These are phyloP conservation scores for Drosophila tropicalis DNA, from an alignment of 1,140 invertebrate species.

Conservation along the genomic window DNA sequence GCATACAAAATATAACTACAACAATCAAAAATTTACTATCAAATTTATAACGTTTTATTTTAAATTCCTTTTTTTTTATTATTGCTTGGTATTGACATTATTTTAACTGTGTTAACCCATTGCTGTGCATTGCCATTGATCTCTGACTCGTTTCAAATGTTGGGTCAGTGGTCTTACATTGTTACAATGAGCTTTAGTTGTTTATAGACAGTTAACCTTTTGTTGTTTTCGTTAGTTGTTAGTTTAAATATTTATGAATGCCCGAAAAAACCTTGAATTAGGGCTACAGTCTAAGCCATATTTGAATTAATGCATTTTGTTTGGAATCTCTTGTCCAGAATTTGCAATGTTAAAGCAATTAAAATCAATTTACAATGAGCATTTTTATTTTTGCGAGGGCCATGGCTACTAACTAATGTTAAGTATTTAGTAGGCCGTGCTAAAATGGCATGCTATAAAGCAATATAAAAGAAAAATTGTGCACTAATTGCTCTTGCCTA, in stretches of 20 bases:
- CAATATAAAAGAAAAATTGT: slow-evolving; percentile 60
- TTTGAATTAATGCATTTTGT: slow-evolving; percentile 30
- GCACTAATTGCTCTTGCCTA: slow-evolving; percentile 52
- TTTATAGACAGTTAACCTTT: slow-evolving; percentile 54
- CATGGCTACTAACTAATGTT: slow-evolving; percentile 18
- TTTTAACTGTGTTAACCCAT: slow-evolving; percentile 5
- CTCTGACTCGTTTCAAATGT: slow-evolving; percentile 10
- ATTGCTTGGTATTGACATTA: slow-evolving; percentile 3
- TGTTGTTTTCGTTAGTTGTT: slow-evolving; percentile 16
- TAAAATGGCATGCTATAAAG: slow-evolving; percentile 67
- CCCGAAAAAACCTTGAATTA: slow-evolving; percentile 39
- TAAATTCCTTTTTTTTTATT: not conserved
- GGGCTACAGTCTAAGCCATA: slow-evolving; percentile 21
- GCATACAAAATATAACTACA: slow-evolving; percentile 51
- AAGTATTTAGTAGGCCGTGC: slow-evolving; percentile 24
- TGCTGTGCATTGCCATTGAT: slow-evolving; percentile 13
- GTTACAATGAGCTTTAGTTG: slow-evolving; percentile 41
- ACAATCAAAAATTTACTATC: slow-evolving; percentile 15
- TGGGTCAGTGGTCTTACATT: slow-evolving; percentile 40
- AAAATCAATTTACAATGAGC: slow-evolving; percentile 38
- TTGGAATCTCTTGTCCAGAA: slow-evolving; percentile 32
- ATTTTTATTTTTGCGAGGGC: slow-evolving; percentile 21
- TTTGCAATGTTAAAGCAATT: slow-evolving; percentile 68
- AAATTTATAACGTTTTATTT: slow-evolving; percentile 23
- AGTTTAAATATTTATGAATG: slow-evolving; percentile 25